Conservation (phyloP, 2,888 invertebrate species). For the Apotomis capreana region DNA sequence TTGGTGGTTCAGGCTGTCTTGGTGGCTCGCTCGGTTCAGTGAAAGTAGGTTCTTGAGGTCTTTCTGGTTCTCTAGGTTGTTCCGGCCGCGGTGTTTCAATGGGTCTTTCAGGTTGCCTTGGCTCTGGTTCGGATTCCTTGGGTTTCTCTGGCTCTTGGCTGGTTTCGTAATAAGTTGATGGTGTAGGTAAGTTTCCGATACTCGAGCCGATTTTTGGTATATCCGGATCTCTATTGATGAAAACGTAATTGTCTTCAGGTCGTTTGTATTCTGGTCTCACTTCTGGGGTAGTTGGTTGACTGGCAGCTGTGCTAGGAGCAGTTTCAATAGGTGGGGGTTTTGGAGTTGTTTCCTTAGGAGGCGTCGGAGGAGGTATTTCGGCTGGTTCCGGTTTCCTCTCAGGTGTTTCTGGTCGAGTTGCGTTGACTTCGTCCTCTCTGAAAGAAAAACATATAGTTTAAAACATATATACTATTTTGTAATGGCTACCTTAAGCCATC, state of each 20-base stretch:
- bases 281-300: constrained; percentile 34
- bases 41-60: constrained; percentile 1
- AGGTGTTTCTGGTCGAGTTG: constrained; percentile 42
- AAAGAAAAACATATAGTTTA: constrained; percentile 41
- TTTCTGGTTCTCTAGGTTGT: constrained; percentile 36
- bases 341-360: constrained; percentile 14
- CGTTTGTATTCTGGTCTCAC: constrained; percentile 23
- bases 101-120: constrained; percentile 36
- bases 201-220: neutral
- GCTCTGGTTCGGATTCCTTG: constrained; percentile 42
- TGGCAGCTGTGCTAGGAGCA: constrained; percentile 44
- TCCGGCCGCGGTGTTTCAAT: constrained; percentile 38
- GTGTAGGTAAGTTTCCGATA: constrained; percentile 2
- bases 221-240: constrained; percentile 21
- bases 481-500: too few species aligned
- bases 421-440: constrained; percentile 61
- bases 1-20: constrained; percentile 30
- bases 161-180: constrained; percentile 36
- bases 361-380: neutral
- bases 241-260: constrained; percentile 34
- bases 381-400: constrained; percentile 40
- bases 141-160: constrained; percentile 31
- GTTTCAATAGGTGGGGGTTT: constrained; percentile 43
- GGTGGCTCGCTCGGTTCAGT: neutral
- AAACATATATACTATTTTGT: too few species aligned